Percentiles rank a stretch among this genome's conserved stretches.
Conservation (phyloP, 2,797 vertebrate species). For the Enteromius argenteus region DNA sequence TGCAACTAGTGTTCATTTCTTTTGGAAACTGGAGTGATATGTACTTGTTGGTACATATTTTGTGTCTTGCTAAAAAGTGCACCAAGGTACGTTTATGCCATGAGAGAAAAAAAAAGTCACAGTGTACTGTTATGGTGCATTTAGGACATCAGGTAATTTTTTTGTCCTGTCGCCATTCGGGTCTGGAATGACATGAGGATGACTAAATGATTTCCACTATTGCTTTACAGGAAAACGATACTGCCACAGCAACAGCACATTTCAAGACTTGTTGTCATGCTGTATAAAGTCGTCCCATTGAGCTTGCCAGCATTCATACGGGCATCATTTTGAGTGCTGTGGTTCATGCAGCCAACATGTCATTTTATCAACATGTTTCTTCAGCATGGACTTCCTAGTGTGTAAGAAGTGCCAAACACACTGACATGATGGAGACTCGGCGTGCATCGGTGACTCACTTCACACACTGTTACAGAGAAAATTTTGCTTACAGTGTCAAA, state of each 20-base stretch:
- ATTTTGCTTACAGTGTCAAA: constrained; percentile 46
- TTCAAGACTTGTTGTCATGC: neutral
- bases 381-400: constrained; percentile 11
- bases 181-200: neutral
- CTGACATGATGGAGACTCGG: constrained; percentile 10
- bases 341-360: constrained; percentile 37
- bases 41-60: too few species aligned
- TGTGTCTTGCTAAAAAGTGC: too few species aligned
- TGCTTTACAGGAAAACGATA: neutral
- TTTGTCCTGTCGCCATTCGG: neutral
- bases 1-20: too few species aligned
- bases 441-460: constrained; percentile 31
- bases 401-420: constrained; percentile 12
- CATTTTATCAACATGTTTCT: constrained; percentile 25
- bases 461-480: constrained; percentile 29
- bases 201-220: neutral
- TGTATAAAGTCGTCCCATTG: neutral
- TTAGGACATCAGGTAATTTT: neutral
- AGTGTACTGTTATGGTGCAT: neutral
- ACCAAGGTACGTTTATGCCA: too few species aligned
- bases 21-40: too few species aligned
- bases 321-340: constrained; percentile 18
- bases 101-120: neutral
- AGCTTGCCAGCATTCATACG: constrained; percentile 16
- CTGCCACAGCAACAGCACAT: neutral